These are phyloP conservation scores for Lophotis ruficrista DNA, from an alignment of 2,113 vertebrate genomes.

Conservation along the genomic window DNA sequence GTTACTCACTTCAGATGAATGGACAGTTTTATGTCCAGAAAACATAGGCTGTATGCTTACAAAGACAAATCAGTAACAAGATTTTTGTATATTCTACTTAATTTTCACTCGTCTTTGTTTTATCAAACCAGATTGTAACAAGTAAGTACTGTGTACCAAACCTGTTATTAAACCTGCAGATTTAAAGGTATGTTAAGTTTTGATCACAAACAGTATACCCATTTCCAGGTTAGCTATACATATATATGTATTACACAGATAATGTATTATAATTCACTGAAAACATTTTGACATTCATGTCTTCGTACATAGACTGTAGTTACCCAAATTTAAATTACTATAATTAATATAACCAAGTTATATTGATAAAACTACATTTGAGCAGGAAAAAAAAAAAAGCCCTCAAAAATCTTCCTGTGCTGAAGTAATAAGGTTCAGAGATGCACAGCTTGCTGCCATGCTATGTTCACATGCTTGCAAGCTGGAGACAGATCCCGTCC, in stretches of 20 bases:
- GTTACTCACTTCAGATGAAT: neutral
- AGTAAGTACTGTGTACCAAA: neutral
- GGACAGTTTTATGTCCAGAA: neutral
- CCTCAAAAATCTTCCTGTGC: neutral
- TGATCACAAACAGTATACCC: neutral
- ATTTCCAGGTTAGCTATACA: neutral
- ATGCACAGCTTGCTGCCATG: neutral
- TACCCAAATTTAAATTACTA: neutral
- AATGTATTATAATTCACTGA: neutral
- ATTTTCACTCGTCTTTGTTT: neutral
- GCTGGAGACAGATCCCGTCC: neutral
- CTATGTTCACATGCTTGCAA: neutral
- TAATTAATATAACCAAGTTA: neutral
- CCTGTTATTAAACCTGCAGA: neutral
- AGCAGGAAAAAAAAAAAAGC: neutral
- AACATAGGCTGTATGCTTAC: neutral
- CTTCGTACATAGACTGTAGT: neutral
- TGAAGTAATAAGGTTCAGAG: neutral
- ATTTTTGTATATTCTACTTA: neutral
- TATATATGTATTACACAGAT: neutral
- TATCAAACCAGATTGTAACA: neutral
- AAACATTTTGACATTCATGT: neutral
- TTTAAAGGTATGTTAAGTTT: neutral
- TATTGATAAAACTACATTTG: neutral
- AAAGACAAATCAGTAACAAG: neutral